A percentile compares a stretch with the other conserved stretches of the same genome.
Evolutionary conservation across 2,113 vertebrate species (phyloP).

Genomic region (Protomyctophum bolini): DNA sequence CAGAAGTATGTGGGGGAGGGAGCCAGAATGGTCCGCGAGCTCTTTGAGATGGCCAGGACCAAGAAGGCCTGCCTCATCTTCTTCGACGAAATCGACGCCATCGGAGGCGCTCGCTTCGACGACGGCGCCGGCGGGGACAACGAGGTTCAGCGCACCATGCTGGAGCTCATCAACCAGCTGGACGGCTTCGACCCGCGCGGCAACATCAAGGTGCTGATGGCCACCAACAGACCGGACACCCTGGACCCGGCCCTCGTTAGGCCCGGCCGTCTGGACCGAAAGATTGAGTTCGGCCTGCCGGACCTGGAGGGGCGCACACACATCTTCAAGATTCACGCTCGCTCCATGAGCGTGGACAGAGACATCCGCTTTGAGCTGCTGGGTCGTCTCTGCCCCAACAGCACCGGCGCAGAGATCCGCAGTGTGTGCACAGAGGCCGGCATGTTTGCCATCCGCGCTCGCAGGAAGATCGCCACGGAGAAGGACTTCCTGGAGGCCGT

Average conservation of each 20-base stretch:
- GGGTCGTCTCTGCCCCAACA: conserved; percentile 96
- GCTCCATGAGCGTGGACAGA: conserved; percentile 98
- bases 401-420: conserved; percentile 97
- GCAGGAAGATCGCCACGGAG: conserved; percentile 96
- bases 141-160: conserved; percentile 98
- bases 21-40: conserved; percentile 97
- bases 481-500: conserved; percentile 99
- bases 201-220: conserved; percentile 99
- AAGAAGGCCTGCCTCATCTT: conserved; percentile 99
- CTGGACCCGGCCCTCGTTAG: conserved; percentile 97
- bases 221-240: conserved; percentile 96
- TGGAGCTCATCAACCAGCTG: conserved; percentile 98
- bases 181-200: conserved; percentile 97
- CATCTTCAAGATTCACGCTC: conserved; percentile 98
- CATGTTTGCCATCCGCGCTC: conserved; percentile 97
- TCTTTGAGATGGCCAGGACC: conserved; percentile 98
- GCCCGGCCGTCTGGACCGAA: conserved; percentile 93
- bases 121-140: conserved; percentile 97
- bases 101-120: conserved; percentile 97
- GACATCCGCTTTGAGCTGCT: conserved; percentile 97
- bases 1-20: conserved; percentile 99
- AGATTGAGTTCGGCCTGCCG: conserved; percentile 97
- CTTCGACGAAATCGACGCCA: conserved; percentile 99
- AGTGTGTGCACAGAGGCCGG: conserved; percentile 98
- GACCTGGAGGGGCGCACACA: conserved; percentile 98